Evolutionary conservation across 2,888 invertebrate species (phyloP), one percentile per base, ranked within the genome.

Genomic region (Orthonychiurus folsomi): DNA sequence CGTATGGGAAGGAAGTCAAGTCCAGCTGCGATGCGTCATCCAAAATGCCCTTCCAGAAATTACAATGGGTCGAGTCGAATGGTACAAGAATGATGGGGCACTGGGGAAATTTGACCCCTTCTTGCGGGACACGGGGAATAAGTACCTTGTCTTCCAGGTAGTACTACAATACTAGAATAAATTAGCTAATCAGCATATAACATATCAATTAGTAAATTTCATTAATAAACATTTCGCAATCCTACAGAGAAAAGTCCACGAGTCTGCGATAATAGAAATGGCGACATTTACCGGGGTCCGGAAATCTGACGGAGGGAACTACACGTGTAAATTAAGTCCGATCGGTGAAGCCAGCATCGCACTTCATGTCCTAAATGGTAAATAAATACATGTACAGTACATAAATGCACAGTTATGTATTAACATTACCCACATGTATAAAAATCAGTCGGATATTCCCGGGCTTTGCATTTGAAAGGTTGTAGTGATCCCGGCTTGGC

Each of bases 251-350:
- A 66, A 68, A 63, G 59, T 69, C 56, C 70, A 72, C 60, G 70
- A 67, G 21, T 64, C 66, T 28, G 63, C 67, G 58, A 64, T 70
- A 47, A 63, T 69, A 23, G 66, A 69, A 60, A 69, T 67, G 59
- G 66, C 67, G 55, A 70, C 86, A 68, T 86, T 89, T 75, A 84
- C 84, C 78, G 84, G 84, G 74, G 86, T 86, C 64, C 83, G 82
- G 72, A 82, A 84, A 68, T 86, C 86, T 76, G 86, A 88, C 79
- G 85, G 86, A 65, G 88, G 91, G 75, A 91, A 91, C 80, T 99
- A 96, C 81, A 93, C 94, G 67, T 93, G 94, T 82, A 86, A 88
- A 75, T 93, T 95, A 72, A 90, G 89, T 74, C 96, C 94, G 80
- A 85, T 91, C 73, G 87, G 89, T 77, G 86, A 89, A 64, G 89